These are phyloP conservation scores for Silurus lanzhouensis DNA, from an alignment of 2,797 vertebrate species.

Conservation along the genomic window DNA sequence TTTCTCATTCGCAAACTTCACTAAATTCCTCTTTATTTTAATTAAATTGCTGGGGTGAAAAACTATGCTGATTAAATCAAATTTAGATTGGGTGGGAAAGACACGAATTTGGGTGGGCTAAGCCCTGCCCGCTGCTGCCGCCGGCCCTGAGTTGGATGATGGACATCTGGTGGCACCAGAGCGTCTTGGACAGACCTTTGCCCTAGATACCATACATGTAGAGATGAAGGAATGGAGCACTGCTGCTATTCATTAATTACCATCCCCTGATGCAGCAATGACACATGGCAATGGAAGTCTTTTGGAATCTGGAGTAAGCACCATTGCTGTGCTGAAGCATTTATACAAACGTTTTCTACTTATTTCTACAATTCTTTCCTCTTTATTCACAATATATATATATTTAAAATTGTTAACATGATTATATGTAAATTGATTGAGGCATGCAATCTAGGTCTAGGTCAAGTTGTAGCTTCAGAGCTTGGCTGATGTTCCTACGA, in stretches of 20 bases:
- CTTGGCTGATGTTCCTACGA: slow-evolving; percentile 21
- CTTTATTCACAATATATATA: neutral
- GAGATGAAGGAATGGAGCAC: neutral
- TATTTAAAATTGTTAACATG: too few species aligned
- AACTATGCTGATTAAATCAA: too few species aligned
- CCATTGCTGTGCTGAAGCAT: neutral
- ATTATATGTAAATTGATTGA: neutral
- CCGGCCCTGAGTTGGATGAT: neutral
- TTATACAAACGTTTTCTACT: neutral
- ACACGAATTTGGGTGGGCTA: too few species aligned
- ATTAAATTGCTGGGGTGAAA: too few species aligned
- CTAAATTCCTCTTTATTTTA: too few species aligned
- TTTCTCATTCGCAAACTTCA: too few species aligned
- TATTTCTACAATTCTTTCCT: neutral
- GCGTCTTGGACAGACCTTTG: neutral
- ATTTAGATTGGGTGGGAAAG: too few species aligned
- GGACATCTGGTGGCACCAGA: neutral
- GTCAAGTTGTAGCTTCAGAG: neutral
- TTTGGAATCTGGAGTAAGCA: neutral
- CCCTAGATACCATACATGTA: neutral
- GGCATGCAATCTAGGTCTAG: neutral
- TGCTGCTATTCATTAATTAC: neutral
- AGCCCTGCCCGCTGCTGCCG: too few species aligned
- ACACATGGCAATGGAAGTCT: neutral
- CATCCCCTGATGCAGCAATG: neutral